Conservation (phyloP, 2,113 vertebrate species). For the Cololabis saira region DNA sequence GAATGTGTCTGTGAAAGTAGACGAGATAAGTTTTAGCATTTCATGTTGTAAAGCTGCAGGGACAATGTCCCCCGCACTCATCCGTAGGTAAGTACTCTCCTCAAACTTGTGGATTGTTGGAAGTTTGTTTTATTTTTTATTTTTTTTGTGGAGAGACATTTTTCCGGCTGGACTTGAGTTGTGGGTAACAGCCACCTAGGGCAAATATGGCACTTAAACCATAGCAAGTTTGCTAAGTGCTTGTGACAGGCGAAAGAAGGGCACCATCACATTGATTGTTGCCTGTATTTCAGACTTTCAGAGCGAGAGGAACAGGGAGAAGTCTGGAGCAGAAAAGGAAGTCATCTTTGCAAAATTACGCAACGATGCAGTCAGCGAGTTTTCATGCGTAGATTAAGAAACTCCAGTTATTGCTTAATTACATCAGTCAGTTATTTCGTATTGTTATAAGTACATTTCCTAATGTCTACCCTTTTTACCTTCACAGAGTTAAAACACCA, state of each 20-base stretch:
- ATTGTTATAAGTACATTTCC: no score
- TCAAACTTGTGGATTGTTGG: conserved; percentile 22
- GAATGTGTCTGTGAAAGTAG: no score
- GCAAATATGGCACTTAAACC: conserved; percentile 25
- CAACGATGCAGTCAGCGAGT: background rate
- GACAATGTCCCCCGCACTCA: conserved; percentile 3
- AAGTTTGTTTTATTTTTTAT: background rate
- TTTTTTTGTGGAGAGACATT: conserved; percentile 4
- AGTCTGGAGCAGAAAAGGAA: background rate
- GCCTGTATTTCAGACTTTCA: background rate
- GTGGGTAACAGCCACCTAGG: conserved; percentile 22
- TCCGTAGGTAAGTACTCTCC: conserved; percentile 5
- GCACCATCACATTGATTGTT: background rate
- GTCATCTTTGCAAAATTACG: background rate
- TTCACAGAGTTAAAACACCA: no score
- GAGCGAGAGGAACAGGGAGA: background rate
- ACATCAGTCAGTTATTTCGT: no score
- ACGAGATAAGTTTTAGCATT: no score
- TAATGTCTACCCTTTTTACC: no score
- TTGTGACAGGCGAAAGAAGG: conserved; percentile 9
- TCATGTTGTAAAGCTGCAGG: conserved; percentile 5
- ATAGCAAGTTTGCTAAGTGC: conserved; percentile 4
- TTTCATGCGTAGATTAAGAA: no score
- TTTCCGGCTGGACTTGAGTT: conserved; percentile 29
- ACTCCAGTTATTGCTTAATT: no score